Evolutionary conservation across 2,797 vertebrate genomes (phyloP), one percentile per base, ranked within the genome.

Genomic region (Streptopelia turtur): DNA sequence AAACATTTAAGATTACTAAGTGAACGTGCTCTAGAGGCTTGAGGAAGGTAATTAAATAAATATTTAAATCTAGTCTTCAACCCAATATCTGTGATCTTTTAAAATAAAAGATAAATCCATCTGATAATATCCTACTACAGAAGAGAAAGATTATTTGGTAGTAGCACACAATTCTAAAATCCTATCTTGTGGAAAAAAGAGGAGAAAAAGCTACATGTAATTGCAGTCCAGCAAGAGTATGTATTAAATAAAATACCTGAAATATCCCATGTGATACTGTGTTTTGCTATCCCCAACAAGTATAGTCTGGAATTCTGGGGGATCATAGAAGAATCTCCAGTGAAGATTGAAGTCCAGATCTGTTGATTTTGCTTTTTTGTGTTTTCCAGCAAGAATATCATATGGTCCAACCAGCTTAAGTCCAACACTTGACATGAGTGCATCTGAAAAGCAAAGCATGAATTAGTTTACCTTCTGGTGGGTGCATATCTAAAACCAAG

Each of bases 301-400:
- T 79, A 99, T 96, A 53, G 99, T 99, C 97, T 99, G 99, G 94
- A 99, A 99, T 97, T 99, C 99, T 14, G 99, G 99, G 9, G 99
- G 99, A 96, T 99, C 99, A 57, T 99, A 99, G 95, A 98, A 99
- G 97, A 99, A 98, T 88, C 99, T 98, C 99, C 99, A 99, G 87
- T 99, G 99, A 95, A 99, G 98, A 92, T 97, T 98, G 96, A 98
- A 99, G 96, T 99, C 98, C 18, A 98, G 97, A 55, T 98, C 93
- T 87, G 96, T 74, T 70, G 97, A 92, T 64, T 98, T 98, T 47
- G 96, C 94, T 53, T 89, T 95, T 97, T 98, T 98, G 92, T 99
- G 98, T 96, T 98, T 99, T 95, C 98, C 98, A 50, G 98, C 98
- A 89, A 99, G 98, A 95, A 99, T 97, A 94, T 99, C 99, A 96